Evolutionary conservation across 2,888 invertebrate species (phyloP), one percentile per base, ranked within the genome.

Genomic region (Drosophila fulvimacula): DNA sequence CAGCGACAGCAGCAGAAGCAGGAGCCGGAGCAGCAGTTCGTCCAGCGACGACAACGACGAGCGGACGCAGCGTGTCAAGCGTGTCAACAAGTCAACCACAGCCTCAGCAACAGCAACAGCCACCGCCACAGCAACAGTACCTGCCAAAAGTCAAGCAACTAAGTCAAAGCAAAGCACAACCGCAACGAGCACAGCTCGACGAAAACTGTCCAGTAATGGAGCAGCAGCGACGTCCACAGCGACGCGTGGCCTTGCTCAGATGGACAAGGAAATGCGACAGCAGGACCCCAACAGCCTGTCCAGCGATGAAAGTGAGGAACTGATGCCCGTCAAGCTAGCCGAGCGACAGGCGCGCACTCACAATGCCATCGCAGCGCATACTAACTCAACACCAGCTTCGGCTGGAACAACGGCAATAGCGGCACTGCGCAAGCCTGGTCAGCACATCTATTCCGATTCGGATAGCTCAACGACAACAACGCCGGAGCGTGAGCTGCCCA

Each of bases 361-460:
- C 9, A 30, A 32, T 4, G 52, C 52, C 30, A 34, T 21, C 1
- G n/a, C 41, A n/a, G 27, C 44, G 5, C 17, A 30, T 32, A 38
- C 74, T 10, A 38, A 24, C 5, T 9, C 52, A 10, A 24, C 68
- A 27, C 7, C 57, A 19, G 19, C 48, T 7, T n/a, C 49, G 38
- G 34, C 38, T 13, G 41, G 59, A 17, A 52, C 61, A 27, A 10
- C 36, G 36, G 19, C 56, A 60, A 24, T 11, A 39, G n/a, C 36
- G 19, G 58, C 38, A 10, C 67, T 55, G 9, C 88, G 89, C 53
- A 94, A 94, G 77, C 93, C 93, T 73, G 94, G 94, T n/a, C 95
- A 96, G 21, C 95, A 96, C 70, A 97, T 97, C 82, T 97, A 97
- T 92, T 97, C 97, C 0, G 97, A 97, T 81, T 96, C 96, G 79